phyloP scores from a whole-genome alignment of 2,888 invertebrate species.

The Synergus umbraculus region DNA sequence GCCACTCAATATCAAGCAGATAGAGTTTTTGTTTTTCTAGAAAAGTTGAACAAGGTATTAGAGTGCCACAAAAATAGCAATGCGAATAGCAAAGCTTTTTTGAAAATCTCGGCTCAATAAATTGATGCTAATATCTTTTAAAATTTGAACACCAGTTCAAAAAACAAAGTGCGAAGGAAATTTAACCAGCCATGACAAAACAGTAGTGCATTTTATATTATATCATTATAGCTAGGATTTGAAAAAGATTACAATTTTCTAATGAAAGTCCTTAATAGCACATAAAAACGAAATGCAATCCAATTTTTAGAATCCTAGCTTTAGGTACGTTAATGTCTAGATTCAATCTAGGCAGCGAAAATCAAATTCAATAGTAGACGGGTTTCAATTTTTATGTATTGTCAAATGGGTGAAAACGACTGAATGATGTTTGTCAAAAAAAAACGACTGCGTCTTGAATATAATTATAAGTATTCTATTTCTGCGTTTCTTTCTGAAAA shows the following conservation, averaged over 20 bases:
- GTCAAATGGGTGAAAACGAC: neutral
- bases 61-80: neutral
- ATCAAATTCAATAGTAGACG: constrained; percentile 1
- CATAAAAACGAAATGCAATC: neutral
- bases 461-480: constrained; percentile 4
- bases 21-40: neutral
- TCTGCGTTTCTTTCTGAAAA: constrained; percentile 13
- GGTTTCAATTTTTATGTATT: constrained; percentile 9
- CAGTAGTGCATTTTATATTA: neutral
- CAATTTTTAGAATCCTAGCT: constrained; percentile 11
- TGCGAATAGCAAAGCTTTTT: neutral
- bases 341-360: constrained; percentile 21
- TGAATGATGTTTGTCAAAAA: constrained; percentile 4
- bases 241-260: neutral
- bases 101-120: constrained; percentile 14
- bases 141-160: constrained; percentile 23
- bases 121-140: constrained; percentile 14
- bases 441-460: neutral
- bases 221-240: constrained; percentile 12
- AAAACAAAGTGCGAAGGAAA: neutral
- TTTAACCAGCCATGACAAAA: constrained; percentile 33
- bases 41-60: neutral
- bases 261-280: neutral
- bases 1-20: neutral
- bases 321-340: constrained; percentile 8